Percentiles rank a stretch among this genome's conserved stretches.
Conservation (phyloP, 2,113 vertebrate genomes). For the Varanus salvator region DNA sequence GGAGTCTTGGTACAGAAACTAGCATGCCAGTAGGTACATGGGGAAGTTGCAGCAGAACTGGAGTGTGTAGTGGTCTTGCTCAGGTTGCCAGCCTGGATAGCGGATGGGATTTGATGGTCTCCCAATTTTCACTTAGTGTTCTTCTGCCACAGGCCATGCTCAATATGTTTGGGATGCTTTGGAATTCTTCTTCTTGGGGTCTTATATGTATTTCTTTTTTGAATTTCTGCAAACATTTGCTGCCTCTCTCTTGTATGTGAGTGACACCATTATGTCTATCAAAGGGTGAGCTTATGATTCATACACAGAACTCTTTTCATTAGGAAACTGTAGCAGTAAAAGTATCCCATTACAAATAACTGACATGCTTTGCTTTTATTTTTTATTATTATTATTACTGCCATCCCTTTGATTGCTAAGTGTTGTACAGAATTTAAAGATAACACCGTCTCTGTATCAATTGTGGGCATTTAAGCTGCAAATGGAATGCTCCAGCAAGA, state of each 20-base stretch:
- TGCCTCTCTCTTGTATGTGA: neutral
- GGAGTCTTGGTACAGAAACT: slow-evolving; percentile 4
- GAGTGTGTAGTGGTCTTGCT: neutral
- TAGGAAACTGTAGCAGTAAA: neutral
- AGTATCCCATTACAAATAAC: neutral
- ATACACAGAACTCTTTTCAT: neutral
- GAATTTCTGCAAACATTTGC: neutral
- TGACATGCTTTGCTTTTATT: neutral
- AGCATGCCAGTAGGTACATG: neutral
- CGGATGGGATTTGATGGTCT: neutral
- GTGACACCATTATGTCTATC: neutral
- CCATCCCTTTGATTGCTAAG: neutral
- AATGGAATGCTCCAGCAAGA: neutral
- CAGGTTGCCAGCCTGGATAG: neutral
- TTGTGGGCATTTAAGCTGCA: neutral
- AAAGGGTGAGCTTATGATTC: neutral
- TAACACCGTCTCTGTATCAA: neutral
- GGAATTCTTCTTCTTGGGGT: too few species aligned
- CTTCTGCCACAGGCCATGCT: neutral
- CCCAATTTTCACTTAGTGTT: neutral
- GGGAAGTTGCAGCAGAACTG: neutral
- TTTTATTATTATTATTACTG: accelerated
- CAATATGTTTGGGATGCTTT: neutral
- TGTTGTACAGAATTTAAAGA: neutral
- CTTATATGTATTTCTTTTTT: neutral